Conservation (phyloP, 2,797 vertebrate species). For the Pteronotus mesoamericanus region DNA sequence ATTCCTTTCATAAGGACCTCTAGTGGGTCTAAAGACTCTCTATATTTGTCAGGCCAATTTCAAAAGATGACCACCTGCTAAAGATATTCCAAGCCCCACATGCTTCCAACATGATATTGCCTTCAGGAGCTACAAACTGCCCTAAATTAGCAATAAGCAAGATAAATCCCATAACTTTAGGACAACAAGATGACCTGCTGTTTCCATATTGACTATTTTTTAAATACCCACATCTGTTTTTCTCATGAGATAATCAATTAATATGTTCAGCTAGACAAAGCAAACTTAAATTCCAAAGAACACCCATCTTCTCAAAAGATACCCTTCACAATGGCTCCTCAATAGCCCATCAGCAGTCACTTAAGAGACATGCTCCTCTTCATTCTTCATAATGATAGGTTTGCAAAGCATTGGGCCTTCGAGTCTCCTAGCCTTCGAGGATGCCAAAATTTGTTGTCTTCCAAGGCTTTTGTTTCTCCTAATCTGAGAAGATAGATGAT, state of each 20-base stretch:
- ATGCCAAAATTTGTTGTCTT: neutral
- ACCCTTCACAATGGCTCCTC: neutral
- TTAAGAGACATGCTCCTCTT: neutral
- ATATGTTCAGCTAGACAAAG: neutral
- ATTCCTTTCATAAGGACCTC: neutral
- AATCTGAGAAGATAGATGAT: neutral
- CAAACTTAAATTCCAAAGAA: slow-evolving; percentile 21
- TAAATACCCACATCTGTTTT: neutral
- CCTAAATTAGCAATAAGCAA: neutral
- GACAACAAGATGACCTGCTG: neutral
- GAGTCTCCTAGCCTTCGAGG: neutral
- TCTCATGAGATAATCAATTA: neutral
- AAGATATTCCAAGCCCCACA: neutral
- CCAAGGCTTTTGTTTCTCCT: neutral
- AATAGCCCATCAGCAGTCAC: neutral
- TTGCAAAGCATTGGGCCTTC: neutral
- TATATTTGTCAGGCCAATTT: neutral
- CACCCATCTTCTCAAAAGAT: neutral
- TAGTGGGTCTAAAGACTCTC: neutral
- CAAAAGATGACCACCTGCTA: neutral
- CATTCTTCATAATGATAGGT: neutral
- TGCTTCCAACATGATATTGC: neutral
- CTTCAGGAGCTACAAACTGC: neutral
- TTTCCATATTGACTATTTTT: neutral
- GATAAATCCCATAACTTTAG: neutral